Base-by-base conservation (phyloP, 1,140 invertebrate genomes). In the Drosophila sulfurigaster region DNA sequence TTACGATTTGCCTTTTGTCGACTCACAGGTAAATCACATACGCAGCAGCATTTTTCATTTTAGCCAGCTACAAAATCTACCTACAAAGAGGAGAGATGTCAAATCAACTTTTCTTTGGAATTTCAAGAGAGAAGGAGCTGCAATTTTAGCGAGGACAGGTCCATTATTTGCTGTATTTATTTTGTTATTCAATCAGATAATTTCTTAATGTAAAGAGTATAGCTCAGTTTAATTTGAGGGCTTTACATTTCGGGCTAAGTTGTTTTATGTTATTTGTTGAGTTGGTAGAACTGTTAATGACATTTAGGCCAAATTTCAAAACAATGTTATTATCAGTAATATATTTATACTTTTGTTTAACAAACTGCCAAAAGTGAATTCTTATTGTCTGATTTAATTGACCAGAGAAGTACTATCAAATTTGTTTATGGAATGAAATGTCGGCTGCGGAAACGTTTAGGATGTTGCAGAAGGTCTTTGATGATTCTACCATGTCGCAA, bases 11-110 rank as follows among this genome's bases (percentile, higher is more conserved):
- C 16, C 16, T 7, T 10, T 11, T 3, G 16, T 16, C 16, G 16
- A 13, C 46, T n/a, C 49, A 30, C 20, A 52, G 49, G 25, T 52
- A 30, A 52, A 52, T 52, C 48, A 10, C 3, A 49, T 2, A 30
- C 46, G 20, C 1, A 49, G 10, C 46, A 48, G 46, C 46, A 30
- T 30, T 30, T 52, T 52, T 8, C 45, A 67, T 41, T 58, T 66
- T 35, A 38, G 13, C 10, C 8, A 32, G 43, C 30, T 49, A 41
- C 63, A 65, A 56, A 52, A 35, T 35, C 35, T 49, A 46, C 30
- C 45, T 35, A 5, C 13, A 35, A 5, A 13, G 11, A 13, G 11
- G 30, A 25, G 11, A 3, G 13, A 46, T 11, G 46, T 28, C 16
- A 66, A 7, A 46, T 25, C 5, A 13, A 20, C 41, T 46, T 56